A percentile compares a stretch with the other conserved stretches of the same genome.
Evolutionary conservation across 2,113 vertebrate genomes (phyloP).

Genomic region (Silurus asotus): DNA sequence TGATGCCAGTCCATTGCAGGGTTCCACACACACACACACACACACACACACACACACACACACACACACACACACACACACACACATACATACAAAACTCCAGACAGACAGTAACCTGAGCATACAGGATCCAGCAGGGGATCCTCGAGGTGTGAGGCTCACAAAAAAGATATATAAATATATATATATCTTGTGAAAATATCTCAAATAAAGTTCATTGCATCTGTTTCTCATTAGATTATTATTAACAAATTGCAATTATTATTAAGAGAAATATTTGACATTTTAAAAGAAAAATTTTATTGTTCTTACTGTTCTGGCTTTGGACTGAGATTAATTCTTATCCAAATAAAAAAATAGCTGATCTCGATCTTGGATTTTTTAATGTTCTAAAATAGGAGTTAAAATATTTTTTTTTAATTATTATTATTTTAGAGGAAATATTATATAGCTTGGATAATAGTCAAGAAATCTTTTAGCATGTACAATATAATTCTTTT

Average conservation of each 20-base stretch:
- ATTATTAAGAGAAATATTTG: no score
- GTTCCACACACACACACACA: neutral
- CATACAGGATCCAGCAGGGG: neutral
- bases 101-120: neutral
- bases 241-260: no score
- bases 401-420: neutral
- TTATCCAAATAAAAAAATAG: no score
- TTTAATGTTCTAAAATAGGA: neutral
- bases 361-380: no score
- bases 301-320: no score
- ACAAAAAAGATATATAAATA: neutral
- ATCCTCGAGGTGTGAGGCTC: neutral
- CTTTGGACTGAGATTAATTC: no score
- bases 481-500: neutral
- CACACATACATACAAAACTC: neutral
- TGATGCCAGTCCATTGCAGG: neutral
- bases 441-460: neutral
- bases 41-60: neutral
- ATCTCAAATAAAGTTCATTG: no score
- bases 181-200: neutral
- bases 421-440: neutral
- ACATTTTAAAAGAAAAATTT: no score
- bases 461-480: neutral
- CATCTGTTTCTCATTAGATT: no score
- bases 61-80: constrained; percentile 9